These are phyloP conservation scores for Narcine bancroftii DNA, from an alignment of 2,113 vertebrate species.

Conservation along the genomic window DNA sequence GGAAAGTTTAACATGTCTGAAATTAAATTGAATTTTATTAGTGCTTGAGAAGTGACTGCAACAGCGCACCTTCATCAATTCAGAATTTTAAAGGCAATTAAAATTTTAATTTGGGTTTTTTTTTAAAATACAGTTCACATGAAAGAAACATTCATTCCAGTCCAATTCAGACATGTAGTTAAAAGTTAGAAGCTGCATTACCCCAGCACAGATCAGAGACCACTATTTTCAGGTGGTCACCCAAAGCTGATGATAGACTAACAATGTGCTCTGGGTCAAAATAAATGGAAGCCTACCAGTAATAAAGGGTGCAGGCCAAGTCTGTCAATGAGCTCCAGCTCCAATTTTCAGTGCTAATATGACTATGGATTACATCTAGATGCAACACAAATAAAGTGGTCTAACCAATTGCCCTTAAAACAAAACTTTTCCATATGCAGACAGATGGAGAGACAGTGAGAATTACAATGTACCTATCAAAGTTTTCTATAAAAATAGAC, in stretches of 20 bases:
- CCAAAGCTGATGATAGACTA: not conserved
- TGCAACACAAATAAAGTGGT: not conserved
- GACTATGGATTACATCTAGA: not conserved
- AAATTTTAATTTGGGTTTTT: not conserved
- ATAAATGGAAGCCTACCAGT: not conserved
- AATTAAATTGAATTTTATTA: not conserved
- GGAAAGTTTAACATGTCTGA: not conserved
- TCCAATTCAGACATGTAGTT: not conserved
- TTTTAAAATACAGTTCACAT: not conserved
- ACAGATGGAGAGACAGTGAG: not conserved
- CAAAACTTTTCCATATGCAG: not conserved
- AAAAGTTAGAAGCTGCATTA: not conserved
- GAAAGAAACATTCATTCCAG: not conserved
- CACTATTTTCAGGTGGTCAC: not conserved
- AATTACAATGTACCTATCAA: not conserved
- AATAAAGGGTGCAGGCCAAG: no score
- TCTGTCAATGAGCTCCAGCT: not conserved
- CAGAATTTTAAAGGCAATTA: not conserved
- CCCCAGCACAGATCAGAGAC: not conserved
- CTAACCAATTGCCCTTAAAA: not conserved
- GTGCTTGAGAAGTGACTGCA: not conserved
- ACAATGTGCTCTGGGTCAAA: not conserved
- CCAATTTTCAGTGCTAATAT: not conserved
- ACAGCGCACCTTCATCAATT: not conserved
- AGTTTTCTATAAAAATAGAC: not conserved